A percentile compares a stretch with the other conserved stretches of the same genome.
Conservation (phyloP, 2,113 vertebrate genomes). For the Sinocyclocheilus maitianheensis region DNA sequence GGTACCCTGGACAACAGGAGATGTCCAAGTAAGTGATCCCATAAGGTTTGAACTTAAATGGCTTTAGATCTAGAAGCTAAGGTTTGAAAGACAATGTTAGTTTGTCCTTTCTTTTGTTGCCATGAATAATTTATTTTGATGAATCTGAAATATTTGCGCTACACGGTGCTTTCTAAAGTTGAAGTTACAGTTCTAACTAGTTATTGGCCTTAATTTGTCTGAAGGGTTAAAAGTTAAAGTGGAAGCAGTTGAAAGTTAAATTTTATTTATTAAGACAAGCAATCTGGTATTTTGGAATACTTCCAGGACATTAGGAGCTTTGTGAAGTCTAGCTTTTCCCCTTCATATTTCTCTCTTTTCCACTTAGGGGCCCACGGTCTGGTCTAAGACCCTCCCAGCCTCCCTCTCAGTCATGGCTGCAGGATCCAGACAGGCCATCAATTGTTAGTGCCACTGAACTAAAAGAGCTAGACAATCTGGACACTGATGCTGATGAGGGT, state of each 20-base stretch:
- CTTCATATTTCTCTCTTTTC: no score
- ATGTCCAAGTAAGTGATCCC: conserved; percentile 82
- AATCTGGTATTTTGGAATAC: neutral
- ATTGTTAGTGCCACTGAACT: conserved; percentile 95
- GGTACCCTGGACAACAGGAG: conserved; percentile 83
- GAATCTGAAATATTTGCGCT: neutral
- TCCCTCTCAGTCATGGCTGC: conserved; percentile 81
- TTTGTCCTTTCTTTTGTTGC: neutral
- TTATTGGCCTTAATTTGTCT: neutral
- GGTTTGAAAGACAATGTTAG: neutral
- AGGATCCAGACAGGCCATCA: conserved; percentile 90
- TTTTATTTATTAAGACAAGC: neutral
- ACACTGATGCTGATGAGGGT: conserved; percentile 95
- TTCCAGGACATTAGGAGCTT: neutral
- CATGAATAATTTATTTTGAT: neutral
- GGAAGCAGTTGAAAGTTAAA: neutral
- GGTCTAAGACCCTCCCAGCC: conserved; percentile 73
- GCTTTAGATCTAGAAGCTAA: neutral
- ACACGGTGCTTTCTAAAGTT: neutral
- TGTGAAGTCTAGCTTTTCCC: neutral
- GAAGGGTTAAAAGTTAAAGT: neutral
- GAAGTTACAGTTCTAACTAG: neutral
- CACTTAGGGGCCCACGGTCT: conserved; percentile 77
- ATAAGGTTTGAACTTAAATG: neutral
- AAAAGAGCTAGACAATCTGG: conserved; percentile 95